phyloP scores from a whole-genome alignment of 2,888 invertebrate genomes.

The Eumerus sabulonum region DNA sequence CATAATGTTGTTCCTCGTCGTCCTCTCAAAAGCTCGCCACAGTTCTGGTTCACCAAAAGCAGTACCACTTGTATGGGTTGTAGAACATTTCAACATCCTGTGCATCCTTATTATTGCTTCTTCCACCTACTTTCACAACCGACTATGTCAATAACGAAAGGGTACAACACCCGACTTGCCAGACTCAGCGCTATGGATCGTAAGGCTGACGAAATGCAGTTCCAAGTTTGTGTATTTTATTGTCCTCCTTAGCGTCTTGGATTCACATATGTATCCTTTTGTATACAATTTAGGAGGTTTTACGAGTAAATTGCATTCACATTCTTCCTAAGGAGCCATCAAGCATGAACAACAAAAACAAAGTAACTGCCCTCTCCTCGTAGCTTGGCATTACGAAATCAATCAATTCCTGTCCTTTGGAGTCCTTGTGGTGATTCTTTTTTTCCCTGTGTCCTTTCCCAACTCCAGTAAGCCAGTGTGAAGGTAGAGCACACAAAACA shows the following conservation, averaged over 20 bases:
- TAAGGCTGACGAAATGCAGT: conserved; percentile 24
- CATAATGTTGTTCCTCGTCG: not conserved
- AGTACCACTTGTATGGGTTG: conserved; percentile 19
- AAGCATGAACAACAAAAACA: too few relatives aligned
- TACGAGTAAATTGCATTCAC: not conserved
- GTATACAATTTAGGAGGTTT: conserved; percentile 33
- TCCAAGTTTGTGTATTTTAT: conserved; percentile 45
- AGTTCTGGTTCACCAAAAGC: not conserved
- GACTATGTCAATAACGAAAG: conserved; percentile 31
- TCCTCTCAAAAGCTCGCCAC: not conserved
- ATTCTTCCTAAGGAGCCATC: too few relatives aligned
- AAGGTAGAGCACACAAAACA: too few relatives aligned
- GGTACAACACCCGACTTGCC: too few relatives aligned
- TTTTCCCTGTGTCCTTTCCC: not conserved
- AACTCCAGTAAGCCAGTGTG: too few relatives aligned
- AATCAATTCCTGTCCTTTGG: conserved; percentile 15
- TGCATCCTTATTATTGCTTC: conserved; percentile 26
- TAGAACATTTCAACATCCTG: not conserved
- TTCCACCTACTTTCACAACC: conserved; percentile 28
- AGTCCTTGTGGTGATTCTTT: not conserved
- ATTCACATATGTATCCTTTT: conserved; percentile 26
- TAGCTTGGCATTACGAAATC: too few relatives aligned
- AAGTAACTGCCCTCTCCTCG: too few relatives aligned
- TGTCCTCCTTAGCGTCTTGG: not conserved
- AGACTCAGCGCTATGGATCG: not conserved